phyloP scores from a whole-genome alignment of 2,113 vertebrate genomes.

The Thalassoma bifasciatum region DNA sequence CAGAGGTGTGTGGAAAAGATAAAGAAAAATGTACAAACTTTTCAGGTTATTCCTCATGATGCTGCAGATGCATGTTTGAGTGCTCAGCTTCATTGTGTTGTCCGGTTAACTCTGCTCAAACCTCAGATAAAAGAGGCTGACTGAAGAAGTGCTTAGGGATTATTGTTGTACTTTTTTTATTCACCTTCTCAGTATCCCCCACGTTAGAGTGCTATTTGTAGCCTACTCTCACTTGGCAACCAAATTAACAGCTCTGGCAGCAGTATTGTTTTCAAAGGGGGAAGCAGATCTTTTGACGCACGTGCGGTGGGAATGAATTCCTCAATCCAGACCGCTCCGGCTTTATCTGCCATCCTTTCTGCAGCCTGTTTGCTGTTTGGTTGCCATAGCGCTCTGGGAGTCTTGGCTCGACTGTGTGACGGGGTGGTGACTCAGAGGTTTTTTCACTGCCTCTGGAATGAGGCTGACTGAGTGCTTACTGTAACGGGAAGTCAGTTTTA shows the following conservation, averaged over 20 bases:
- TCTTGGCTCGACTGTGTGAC: slow-evolving; percentile 57
- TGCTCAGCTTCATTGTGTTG: not conserved
- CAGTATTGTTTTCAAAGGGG: slow-evolving; percentile 24
- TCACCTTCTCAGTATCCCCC: not conserved
- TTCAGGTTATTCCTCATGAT: not conserved
- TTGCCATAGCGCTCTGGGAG: slow-evolving; percentile 65
- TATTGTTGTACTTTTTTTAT: not conserved
- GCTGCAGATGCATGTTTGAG: not conserved
- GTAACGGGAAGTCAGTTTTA: slow-evolving; percentile 49
- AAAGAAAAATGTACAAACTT: not conserved
- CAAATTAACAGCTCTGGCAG: not conserved
- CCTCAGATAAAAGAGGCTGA: not conserved
- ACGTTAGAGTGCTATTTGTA: not conserved
- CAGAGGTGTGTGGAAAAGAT: not conserved
- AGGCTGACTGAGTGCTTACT: slow-evolving; percentile 38
- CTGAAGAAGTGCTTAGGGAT: not conserved
- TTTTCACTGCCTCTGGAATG: slow-evolving; percentile 45
- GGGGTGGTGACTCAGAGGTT: slow-evolving; percentile 76
- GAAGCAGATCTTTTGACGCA: slow-evolving; percentile 35
- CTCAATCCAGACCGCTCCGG: slow-evolving; percentile 1
- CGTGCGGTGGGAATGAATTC: slow-evolving; percentile 29
- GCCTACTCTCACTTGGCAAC: not conserved
- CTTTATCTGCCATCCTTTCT: slow-evolving; percentile 29
- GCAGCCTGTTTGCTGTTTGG: slow-evolving; percentile 79
- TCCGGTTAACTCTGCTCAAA: not conserved